Evolutionary conservation across 2,797 vertebrate species (phyloP), one percentile per base, ranked within the genome.

Genomic region (Valencia hispanica): DNA sequence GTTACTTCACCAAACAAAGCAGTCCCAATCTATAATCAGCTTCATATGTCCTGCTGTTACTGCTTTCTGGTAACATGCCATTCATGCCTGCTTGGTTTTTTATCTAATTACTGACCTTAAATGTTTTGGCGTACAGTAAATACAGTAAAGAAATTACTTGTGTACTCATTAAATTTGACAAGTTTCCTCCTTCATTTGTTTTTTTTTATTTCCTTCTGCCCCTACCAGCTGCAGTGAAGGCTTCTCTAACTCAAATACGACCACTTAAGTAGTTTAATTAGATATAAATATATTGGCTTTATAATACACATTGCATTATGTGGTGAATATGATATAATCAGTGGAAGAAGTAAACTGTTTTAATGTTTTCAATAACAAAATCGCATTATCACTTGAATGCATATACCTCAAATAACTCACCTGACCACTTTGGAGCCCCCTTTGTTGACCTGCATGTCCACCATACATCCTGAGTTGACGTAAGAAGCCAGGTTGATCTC

Each of bases 401-500:
- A 2, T 59, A n/a, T 51, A 57, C 72, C 53, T 61, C 0, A 0
- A 50, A 61, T 47, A 11, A 69, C 96, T 95, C 92, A 99, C 98
- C 97, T 98, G 92, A 98, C 96, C 61, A 98, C 96, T 93, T 96
- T 99, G 87, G 96, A 96, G 86, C 97, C 96, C 0, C 96, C 97
- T 87, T 96, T 96, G 84, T 96, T 86, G 68, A 97, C 96, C 85
- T 99, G 97, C 96, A 98, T 97, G 93, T 99, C 97, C 80, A 99
- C 96, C 95, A 96, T 96, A 75, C 98, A 99, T 72, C 98, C 98
- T 0, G 95, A 96, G 5, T 77, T 95, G 30, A 97, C 97, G 0
- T 96, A 97, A n/a, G 97, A 96, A 0, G 97, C 97, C 88, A 99
- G 93, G 89, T 99, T 99, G 89, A 99, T 85, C 94, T 99, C 97